Evolutionary conservation across 1,140 invertebrate species (phyloP).

Genomic region (Berghia stephanieae): DNA sequence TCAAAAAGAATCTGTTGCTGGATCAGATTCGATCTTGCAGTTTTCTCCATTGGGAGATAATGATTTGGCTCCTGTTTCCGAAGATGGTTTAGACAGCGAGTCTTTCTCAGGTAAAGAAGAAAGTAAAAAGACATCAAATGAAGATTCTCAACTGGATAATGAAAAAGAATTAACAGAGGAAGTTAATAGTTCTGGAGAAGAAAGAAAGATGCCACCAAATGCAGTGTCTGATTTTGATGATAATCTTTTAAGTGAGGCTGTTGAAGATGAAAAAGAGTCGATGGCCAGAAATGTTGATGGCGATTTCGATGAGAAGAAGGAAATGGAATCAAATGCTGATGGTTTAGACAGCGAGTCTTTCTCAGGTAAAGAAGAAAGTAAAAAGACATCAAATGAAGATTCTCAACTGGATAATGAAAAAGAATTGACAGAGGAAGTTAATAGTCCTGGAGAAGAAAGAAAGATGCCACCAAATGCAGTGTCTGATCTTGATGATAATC

Average conservation of each 20-base stretch:
- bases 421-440: not conserved
- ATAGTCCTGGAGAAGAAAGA: constrained; percentile 32
- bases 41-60: no score
- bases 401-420: not conserved
- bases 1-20: no score
- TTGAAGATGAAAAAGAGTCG: constrained; percentile 28
- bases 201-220: constrained; percentile 28
- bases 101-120: no score
- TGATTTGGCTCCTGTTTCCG: not conserved
- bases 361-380: not conserved
- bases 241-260: constrained; percentile 28
- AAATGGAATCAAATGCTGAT: not conserved
- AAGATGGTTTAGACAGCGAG: not conserved
- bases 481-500: not conserved
- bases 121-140: no score
- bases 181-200: constrained; percentile 24
- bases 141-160: not conserved
- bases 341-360: not conserved
- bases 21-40: no score
- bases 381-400: not conserved
- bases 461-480: constrained; percentile 10
- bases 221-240: not conserved
- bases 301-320: not conserved
- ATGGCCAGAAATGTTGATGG: not conserved
- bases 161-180: constrained; percentile 20